Percentiles rank a stretch among this genome's conserved stretches.
Evolutionary conservation across 1,140 invertebrate species (phyloP).

Genomic region (Bombus soroeensis): DNA sequence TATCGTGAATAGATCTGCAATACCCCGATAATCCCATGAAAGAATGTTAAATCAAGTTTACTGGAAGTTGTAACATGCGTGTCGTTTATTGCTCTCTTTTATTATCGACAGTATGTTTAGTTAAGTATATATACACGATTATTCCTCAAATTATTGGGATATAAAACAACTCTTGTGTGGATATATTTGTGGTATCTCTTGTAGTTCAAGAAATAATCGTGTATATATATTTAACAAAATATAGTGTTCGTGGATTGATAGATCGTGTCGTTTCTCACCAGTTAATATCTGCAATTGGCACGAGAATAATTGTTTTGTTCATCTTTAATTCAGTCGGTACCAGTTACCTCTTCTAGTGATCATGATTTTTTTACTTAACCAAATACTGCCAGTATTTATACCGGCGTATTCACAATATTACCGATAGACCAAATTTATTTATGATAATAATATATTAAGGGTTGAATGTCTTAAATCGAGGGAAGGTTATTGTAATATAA

Average conservation of each 20-base stretch:
- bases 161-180: not conserved
- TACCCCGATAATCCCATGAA: constrained; percentile 72
- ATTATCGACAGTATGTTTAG: constrained; percentile 17
- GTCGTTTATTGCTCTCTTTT: constrained; percentile 53
- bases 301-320: constrained; percentile 32
- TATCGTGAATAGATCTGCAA: constrained; percentile 72
- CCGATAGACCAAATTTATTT: constrained; percentile 84
- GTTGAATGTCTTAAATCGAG: constrained; percentile 79
- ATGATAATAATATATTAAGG: constrained; percentile 83
- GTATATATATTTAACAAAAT: not conserved
- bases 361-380: constrained; percentile 77
- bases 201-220: not conserved
- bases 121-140: not conserved
- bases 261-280: constrained; percentile 43
- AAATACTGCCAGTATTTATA: constrained; percentile 82
- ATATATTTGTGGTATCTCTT: not conserved
- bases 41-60: constrained; percentile 71
- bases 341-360: constrained; percentile 73
- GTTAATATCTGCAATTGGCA: constrained; percentile 17
- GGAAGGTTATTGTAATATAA: constrained; percentile 81
- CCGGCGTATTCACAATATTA: constrained; percentile 83
- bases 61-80: constrained; percentile 67
- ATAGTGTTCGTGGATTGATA: constrained; percentile 16
- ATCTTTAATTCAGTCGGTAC: constrained; percentile 46
- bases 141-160: not conserved